Conservation (phyloP, 2,888 invertebrate genomes). For the Oscheius sp. region DNA sequence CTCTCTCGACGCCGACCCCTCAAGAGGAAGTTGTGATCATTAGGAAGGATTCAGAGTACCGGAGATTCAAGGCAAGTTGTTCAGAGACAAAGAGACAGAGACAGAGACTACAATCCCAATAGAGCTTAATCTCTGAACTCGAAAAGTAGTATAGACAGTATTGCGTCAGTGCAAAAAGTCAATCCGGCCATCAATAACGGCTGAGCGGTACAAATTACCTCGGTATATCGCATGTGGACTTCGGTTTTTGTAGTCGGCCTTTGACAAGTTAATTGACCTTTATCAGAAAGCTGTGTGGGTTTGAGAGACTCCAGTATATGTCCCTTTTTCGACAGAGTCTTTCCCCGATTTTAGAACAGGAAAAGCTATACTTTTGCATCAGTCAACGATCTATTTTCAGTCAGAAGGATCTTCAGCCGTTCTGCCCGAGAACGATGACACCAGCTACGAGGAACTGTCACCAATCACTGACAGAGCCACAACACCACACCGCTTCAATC, state of each 20-base stretch:
- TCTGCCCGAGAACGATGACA: slow-evolving; percentile 49
- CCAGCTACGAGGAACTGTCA: slow-evolving; percentile 64
- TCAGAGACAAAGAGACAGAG: too few relatives aligned
- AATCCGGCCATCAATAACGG: slow-evolving; percentile 20
- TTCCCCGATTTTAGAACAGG: too few relatives aligned
- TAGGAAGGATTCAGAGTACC: slow-evolving; percentile 69
- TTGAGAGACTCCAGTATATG: too few relatives aligned
- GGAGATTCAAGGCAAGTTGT: slow-evolving; percentile 65
- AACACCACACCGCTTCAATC: slow-evolving; percentile 60
- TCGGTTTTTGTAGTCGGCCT: too few relatives aligned
- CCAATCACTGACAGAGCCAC: slow-evolving; percentile 64
- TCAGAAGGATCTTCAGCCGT: slow-evolving; percentile 61
- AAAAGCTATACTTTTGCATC: too few relatives aligned
- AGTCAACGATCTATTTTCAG: slow-evolving; percentile 31
- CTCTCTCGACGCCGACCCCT: slow-evolving; percentile 69
- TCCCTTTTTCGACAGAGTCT: too few relatives aligned
- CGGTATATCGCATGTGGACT: too few relatives aligned
- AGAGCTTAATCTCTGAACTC: too few relatives aligned
- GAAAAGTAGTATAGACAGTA: too few relatives aligned
- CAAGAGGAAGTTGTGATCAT: slow-evolving; percentile 42
- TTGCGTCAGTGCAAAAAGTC: slow-evolving; percentile 18
- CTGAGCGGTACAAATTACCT: not conserved
- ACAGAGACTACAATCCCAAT: too few relatives aligned
- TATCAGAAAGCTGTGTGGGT: too few relatives aligned
- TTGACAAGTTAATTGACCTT: too few relatives aligned